These are phyloP conservation scores for Enteromius thamalakanensis DNA, from an alignment of 2,797 vertebrate genomes.

Conservation along the genomic window DNA sequence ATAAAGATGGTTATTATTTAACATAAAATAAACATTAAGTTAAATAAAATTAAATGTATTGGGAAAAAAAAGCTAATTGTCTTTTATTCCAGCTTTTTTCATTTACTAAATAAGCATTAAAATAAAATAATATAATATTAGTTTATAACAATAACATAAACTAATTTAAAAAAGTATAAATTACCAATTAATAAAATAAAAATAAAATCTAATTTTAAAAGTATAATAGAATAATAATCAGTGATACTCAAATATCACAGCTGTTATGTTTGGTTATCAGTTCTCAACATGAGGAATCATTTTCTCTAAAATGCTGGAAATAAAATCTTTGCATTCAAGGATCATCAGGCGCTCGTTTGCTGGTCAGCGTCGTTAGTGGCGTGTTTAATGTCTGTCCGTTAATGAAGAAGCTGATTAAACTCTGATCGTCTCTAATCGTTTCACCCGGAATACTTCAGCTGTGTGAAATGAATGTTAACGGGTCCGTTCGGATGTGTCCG, in stretches of 20 bases:
- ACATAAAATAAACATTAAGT: neutral
- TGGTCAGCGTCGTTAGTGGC: neutral
- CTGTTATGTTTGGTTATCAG: neutral
- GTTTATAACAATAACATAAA: neutral
- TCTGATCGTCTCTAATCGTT: neutral
- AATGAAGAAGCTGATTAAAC: slow-evolving; percentile 20
- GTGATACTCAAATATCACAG: neutral
- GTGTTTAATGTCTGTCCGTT: slow-evolving; percentile 6
- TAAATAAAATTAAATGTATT: neutral
- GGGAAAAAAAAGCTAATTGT: no score
- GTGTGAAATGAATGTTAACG: slow-evolving; percentile 5
- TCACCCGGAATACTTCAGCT: neutral
- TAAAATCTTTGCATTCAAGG: neutral
- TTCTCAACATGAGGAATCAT: neutral
- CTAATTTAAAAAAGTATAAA: neutral
- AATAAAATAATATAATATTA: neutral
- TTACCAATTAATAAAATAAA: no score
- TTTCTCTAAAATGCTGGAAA: neutral
- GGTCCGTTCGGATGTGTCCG: neutral
- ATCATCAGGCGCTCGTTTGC: neutral
- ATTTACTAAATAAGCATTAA: neutral
- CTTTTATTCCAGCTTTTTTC: no score
- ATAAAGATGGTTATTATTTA: neutral
- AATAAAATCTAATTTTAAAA: neutral
- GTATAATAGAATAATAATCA: neutral